Base-by-base conservation (phyloP, 2,113 vertebrate genomes). In the Misgurnus mizolepis region DNA sequence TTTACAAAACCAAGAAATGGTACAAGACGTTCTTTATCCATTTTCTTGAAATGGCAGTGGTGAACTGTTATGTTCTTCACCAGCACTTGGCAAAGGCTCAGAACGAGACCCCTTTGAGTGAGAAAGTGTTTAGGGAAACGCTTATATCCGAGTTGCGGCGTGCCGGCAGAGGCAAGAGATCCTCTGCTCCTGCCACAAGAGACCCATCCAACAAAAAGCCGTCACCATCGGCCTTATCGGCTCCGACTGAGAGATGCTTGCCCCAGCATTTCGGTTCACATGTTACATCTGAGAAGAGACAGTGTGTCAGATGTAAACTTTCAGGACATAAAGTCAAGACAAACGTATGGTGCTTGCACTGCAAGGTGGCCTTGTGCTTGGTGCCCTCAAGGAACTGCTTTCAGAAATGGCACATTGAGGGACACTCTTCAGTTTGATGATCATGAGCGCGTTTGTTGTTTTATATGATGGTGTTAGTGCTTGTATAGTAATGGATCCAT, bases 11-110 rank as follows among this genome's bases (percentile, higher is more conserved):
- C 15, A 71, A 40, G 39, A 72, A 71, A 27, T 84, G 83, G 83
- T 84, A 80, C 73, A 84, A 77, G 55, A 73, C 9, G 0, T 60
- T 84, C 45, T 81, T 84, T 45, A 53, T 72, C 22, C 73, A 81
- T 45, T 84, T 79, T 60, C 62, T 83, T 49, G 82, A 83, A 12
- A 65, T 83, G 3, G 78, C 82, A 3, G 56, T 83, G 18, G 71
- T 55, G 7, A 83, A 83, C 18, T 49, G 68, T 43, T 83, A 67
- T 62, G 15, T 74, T 9, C 45, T 83, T 8, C 55, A 83, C 49
- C 78, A 68, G 15, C n/a, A 74, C 11, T 18, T 45, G 17, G 55
- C 55, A 0, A 74, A 74, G 43, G 40, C 40, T 3, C 11, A 60
- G 7, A 61, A 9, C 3, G 43, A 74, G 40, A 15, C 12, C 10